Evolutionary conservation across 2,113 vertebrate species (phyloP).

Genomic region (Channa maculata): DNA sequence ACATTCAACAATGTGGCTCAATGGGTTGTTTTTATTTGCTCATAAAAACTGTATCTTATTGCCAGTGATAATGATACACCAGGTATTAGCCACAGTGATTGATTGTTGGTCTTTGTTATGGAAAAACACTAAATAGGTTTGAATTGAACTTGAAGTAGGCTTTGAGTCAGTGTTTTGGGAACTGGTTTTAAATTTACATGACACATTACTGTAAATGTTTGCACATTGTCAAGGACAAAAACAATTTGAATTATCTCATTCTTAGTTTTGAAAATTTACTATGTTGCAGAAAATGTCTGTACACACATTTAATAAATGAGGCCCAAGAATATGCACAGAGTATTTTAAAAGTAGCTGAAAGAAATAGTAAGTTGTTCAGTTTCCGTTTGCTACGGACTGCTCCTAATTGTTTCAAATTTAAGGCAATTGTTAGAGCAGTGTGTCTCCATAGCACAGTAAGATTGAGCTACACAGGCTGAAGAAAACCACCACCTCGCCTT

Average conservation of each 20-base stretch:
- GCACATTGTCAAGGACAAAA: neutral
- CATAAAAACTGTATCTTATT: too few relatives aligned
- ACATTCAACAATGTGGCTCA: too few relatives aligned
- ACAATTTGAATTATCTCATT: neutral
- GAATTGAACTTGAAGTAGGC: too few relatives aligned
- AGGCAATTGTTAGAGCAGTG: conserved; percentile 30
- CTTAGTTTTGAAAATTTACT: neutral
- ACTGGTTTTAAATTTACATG: neutral
- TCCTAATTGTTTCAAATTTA: neutral
- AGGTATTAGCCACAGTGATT: too few relatives aligned
- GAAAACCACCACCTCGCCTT: conserved; percentile 55
- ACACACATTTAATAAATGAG: conserved; percentile 11
- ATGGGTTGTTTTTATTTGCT: too few relatives aligned
- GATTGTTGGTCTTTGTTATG: too few relatives aligned
- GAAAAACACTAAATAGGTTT: too few relatives aligned
- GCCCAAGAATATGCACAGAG: neutral
- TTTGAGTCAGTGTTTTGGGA: too few relatives aligned
- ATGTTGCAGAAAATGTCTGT: neutral
- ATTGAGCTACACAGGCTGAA: conserved; percentile 76
- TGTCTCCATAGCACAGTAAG: conserved; percentile 62
- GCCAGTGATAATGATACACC: too few relatives aligned
- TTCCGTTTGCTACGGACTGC: neutral
- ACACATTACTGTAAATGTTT: neutral
- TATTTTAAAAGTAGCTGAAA: neutral
- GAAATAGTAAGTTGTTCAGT: neutral